Evolutionary conservation across 2,113 vertebrate species (phyloP).

Genomic region (Istiophorus platypterus): DNA sequence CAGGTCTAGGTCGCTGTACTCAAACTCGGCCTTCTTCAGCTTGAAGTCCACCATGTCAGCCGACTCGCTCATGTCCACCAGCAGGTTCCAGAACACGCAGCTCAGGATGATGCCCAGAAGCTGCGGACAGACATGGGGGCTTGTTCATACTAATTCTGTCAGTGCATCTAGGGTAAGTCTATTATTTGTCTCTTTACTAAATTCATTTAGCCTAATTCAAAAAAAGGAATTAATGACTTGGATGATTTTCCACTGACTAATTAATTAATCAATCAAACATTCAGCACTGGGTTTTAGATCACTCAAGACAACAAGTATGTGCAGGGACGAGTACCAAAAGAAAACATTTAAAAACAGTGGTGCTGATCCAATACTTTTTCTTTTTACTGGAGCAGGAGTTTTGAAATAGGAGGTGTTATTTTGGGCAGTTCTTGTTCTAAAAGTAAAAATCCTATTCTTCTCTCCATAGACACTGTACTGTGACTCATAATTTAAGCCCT

Average conservation of each 20-base stretch:
- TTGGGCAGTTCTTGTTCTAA: too few relatives aligned
- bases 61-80: conserved; percentile 85
- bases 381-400: too few relatives aligned
- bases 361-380: too few relatives aligned
- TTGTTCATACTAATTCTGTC: background rate
- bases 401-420: too few relatives aligned
- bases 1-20: conserved; percentile 85
- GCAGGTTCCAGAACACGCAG: conserved; percentile 90
- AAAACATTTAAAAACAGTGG: background rate
- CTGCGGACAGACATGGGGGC: conserved; percentile 69
- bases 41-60: conserved; percentile 88
- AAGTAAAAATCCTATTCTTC: background rate
- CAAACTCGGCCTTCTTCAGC: conserved; percentile 75
- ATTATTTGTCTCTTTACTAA: background rate
- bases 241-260: background rate
- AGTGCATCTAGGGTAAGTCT: background rate
- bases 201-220: background rate
- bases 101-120: conserved; percentile 87
- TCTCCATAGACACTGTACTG: background rate
- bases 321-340: background rate
- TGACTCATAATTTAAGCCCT: background rate
- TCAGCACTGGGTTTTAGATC: background rate
- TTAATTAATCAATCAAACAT: background rate
- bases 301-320: background rate
- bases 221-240: background rate